phyloP scores from a whole-genome alignment of 2,797 vertebrate genomes.

The Salarias fasciatus region DNA sequence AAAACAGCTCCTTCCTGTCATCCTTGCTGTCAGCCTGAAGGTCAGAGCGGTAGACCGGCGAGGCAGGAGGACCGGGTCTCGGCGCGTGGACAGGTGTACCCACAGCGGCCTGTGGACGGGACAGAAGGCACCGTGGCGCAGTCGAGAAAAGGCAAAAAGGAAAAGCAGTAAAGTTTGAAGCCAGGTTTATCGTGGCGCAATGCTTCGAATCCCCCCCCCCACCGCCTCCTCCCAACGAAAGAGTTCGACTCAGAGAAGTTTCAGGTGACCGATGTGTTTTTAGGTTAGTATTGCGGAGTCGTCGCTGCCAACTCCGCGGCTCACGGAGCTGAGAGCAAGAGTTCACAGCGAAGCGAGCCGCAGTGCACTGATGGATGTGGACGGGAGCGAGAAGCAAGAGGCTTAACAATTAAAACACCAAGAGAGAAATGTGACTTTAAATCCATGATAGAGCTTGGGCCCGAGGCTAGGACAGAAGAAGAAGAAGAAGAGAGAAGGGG shows the following conservation, averaged over 20 bases:
- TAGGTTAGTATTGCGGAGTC: conserved; percentile 15
- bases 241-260: conserved; percentile 20
- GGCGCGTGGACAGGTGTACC: conserved; percentile 47
- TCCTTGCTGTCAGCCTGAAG: conserved; percentile 75
- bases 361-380: conserved; percentile 30
- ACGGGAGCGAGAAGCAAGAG: conserved; percentile 39
- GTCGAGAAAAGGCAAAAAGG: conserved; percentile 13
- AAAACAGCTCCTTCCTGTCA: conserved; percentile 61
- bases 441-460: conserved; percentile 40
- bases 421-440: conserved; percentile 53
- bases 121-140: conserved; percentile 39
- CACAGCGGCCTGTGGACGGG: conserved; percentile 41
- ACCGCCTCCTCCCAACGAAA: background rate
- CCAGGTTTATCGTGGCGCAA: background rate
- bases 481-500: conserved; percentile 15
- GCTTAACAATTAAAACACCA: conserved; percentile 57
- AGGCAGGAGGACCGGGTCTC: conserved; percentile 43
- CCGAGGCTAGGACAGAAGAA: conserved; percentile 45
- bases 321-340: conserved; percentile 26
- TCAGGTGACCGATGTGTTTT: conserved; percentile 39
- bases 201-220: background rate
- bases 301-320: conserved; percentile 21
- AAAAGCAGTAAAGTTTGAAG: conserved; percentile 41
- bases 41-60: conserved; percentile 59
- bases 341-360: conserved; percentile 31